Base-by-base conservation (phyloP, 2,888 invertebrate genomes). In the Chalcosyrphus nemorum region DNA sequence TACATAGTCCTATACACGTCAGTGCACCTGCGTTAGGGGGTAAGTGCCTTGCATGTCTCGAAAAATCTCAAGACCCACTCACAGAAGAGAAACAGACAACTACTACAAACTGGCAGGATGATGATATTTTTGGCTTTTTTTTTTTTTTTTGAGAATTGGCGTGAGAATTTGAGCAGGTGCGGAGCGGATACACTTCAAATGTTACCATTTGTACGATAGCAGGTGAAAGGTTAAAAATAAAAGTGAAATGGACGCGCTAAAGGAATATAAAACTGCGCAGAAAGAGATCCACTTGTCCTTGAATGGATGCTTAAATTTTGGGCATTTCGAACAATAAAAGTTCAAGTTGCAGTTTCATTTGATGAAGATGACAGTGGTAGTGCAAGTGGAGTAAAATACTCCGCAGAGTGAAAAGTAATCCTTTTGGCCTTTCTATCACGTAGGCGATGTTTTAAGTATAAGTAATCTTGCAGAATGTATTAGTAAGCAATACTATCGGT, bases 111-210 rank as follows among this genome's bases (percentile, higher is more conserved):
- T 75, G 65, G 59, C 70, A 76, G 72, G 80, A 82, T 80, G 75
- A 82, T 80, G 75, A 81, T 82, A 70, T 71, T 74, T 74, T 80
- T 65, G 52, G 66, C 45, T 70, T 52, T 70, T 71, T 74, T 74
- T 80, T 65, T 45, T 61, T 54, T 70, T 52, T 70, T 27, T 47
- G 15, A 78, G 57, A 45, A 65, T 70, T 80, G 74, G 68, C 84
- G 84, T 84, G 84, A 84, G 84, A 84, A 80, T 65, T 84, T 75
- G 38, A 80, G 84, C 84, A 84, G 84, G 84, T 84, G 84, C 57
- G 84, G 84, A 84, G n/a, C 65, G 54, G 45, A 70, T 65, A 47
- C 45, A 70, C 57, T 43, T 65, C 57, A 84, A 84, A 84, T 80
- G 84, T 75, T 70, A 80, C 84, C 74, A 84, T 80, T 84, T 54